phyloP scores from a whole-genome alignment of 2,888 invertebrate genomes.

The Drosophila sordidapex region DNA sequence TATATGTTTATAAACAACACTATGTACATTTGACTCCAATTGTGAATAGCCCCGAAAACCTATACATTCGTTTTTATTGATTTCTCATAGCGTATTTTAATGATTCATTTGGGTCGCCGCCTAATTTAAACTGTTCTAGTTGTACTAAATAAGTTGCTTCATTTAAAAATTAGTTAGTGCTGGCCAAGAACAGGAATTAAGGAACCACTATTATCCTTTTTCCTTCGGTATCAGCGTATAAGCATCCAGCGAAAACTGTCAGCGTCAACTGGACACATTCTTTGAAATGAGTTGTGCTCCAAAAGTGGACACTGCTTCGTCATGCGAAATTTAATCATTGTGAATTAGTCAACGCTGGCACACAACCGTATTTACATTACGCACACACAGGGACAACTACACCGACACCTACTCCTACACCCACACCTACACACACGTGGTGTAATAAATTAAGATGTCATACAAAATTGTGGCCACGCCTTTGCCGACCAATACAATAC shows the following conservation, averaged over 20 bases:
- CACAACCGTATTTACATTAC: conserved; percentile 24
- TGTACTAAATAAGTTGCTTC: neutral
- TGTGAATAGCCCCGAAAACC: neutral
- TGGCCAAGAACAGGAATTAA: no score
- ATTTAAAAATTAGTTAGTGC: neutral
- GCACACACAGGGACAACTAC: conserved; percentile 7
- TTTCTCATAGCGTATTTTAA: conserved; percentile 2
- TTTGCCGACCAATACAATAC: conserved; percentile 46
- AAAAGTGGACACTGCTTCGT: conserved; percentile 12
- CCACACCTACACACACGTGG: neutral
- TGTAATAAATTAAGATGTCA: conserved; percentile 67
- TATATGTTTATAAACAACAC: conserved; percentile 8
- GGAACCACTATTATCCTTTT: no score
- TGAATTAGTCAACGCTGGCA: conserved; percentile 65
- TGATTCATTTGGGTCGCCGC: neutral
- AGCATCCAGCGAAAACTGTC: neutral
- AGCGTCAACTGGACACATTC: neutral
- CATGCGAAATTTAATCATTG: conserved; percentile 67
- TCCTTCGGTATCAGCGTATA: no score
- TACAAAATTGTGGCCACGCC: conserved; percentile 50
- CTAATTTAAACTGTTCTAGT: neutral
- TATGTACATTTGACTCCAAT: conserved; percentile 24
- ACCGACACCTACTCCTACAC: neutral
- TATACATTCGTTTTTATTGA: neutral
- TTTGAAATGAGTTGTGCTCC: neutral